Conservation (phyloP, 1,140 invertebrate species). For the Musca vetustissima region DNA sequence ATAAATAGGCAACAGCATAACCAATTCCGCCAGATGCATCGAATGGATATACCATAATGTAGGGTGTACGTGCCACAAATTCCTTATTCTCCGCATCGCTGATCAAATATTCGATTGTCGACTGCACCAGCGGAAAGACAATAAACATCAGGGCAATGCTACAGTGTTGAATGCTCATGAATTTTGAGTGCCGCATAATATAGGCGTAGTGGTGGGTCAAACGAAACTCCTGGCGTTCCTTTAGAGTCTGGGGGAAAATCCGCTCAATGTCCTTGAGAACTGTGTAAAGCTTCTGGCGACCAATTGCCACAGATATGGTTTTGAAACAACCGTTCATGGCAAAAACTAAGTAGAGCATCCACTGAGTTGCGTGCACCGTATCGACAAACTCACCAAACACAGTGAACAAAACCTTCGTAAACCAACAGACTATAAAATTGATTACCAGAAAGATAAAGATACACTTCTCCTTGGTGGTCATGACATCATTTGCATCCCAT, state of each 20-base stretch:
- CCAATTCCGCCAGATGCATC: background rate
- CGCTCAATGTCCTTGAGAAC: background rate
- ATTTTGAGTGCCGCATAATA: background rate
- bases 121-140: constrained; percentile 1
- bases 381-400: background rate
- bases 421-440: background rate
- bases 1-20: background rate
- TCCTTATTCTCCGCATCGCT: background rate
- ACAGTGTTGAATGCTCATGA: background rate
- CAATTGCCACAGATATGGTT: background rate
- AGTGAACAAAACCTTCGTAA: background rate
- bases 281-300: background rate
- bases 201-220: background rate
- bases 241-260: background rate
- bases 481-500: constrained; percentile 5
- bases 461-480: background rate
- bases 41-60: constrained; percentile 4
- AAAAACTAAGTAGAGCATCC: background rate
- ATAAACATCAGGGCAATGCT: constrained; percentile 13
- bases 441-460: background rate
- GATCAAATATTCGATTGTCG: constrained; percentile 3
- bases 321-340: background rate
- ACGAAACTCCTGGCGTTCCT: background rate
- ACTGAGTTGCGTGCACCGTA: constrained; percentile 1
- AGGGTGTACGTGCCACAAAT: background rate